These are phyloP conservation scores for Catocala fraxini DNA, from an alignment of 2,888 invertebrate genomes.

Conservation along the genomic window DNA sequence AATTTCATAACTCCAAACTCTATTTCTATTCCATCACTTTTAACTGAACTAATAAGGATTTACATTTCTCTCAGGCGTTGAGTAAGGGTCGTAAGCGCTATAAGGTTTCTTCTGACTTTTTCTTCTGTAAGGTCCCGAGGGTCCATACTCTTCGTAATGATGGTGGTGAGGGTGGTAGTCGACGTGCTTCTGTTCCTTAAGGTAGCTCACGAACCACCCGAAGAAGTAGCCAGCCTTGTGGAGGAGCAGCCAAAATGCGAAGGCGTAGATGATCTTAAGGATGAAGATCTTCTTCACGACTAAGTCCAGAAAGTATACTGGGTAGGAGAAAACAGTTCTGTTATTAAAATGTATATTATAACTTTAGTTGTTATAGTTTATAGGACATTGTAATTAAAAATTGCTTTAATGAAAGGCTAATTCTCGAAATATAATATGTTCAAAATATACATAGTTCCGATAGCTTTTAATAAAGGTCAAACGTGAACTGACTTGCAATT, in stretches of 20 bases:
- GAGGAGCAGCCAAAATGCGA: slow-evolving; percentile 76
- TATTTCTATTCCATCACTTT: too few relatives aligned
- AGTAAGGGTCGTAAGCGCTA: slow-evolving; percentile 36
- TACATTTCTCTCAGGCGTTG: slow-evolving; percentile 29
- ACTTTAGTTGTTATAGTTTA: too few relatives aligned
- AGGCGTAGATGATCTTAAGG: slow-evolving; percentile 78
- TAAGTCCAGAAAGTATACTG: slow-evolving; percentile 80
- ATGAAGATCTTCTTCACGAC: slow-evolving; percentile 80
- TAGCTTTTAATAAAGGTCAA: too few relatives aligned
- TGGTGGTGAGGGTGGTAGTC: slow-evolving; percentile 51
- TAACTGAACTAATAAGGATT: slow-evolving; percentile 13
- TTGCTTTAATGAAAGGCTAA: too few relatives aligned
- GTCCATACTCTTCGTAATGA: slow-evolving; percentile 55
- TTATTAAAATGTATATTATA: neutral
- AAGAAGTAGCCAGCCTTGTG: slow-evolving; percentile 84
- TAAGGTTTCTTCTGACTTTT: slow-evolving; percentile 34
- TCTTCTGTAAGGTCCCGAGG: slow-evolving; percentile 50
- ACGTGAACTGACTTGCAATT: too few relatives aligned
- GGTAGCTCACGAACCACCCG: slow-evolving; percentile 76
- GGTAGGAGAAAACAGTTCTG: slow-evolving; percentile 4
- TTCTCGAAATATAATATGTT: too few relatives aligned
- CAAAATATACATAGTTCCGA: too few relatives aligned
- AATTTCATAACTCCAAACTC: too few relatives aligned
- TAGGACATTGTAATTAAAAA: too few relatives aligned
- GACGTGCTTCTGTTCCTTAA: slow-evolving; percentile 75